Evolutionary conservation across 37 sponge, comb jelly and placozoan genomes (phyloP).

Genomic region (Cladorhizidae sp.): DNA sequence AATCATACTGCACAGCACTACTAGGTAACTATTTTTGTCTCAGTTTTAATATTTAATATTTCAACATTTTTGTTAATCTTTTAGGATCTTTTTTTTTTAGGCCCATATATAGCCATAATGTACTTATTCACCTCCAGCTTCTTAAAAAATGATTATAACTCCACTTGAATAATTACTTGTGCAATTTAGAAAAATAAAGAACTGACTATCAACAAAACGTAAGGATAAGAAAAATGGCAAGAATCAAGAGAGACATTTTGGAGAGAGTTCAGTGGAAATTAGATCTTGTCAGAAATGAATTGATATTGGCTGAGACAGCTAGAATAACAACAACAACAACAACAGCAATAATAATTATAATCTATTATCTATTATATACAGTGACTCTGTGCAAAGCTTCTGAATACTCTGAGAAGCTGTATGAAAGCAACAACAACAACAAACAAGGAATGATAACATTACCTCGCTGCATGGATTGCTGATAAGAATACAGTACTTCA

Average conservation of each 20-base stretch:
- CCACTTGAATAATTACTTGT: neutral
- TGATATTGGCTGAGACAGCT: neutral
- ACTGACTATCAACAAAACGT: neutral
- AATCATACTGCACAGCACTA: too few species aligned
- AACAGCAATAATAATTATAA: neutral
- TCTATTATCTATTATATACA: neutral
- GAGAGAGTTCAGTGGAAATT: neutral
- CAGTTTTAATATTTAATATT: too few species aligned
- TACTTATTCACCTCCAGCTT: too few species aligned
- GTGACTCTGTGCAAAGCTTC: conserved; percentile 2
- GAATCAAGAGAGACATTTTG: neutral
- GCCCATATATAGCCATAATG: too few species aligned
- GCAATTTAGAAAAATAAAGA: neutral
- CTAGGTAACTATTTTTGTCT: too few species aligned
- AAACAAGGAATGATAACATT: too few species aligned
- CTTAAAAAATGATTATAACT: too few species aligned
- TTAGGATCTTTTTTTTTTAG: too few species aligned
- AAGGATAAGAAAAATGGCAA: neutral
- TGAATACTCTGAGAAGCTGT: conserved; percentile 3
- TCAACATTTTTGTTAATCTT: too few species aligned
- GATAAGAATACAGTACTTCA: too few species aligned
- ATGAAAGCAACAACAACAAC: neutral
- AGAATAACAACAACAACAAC: neutral
- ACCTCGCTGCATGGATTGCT: too few species aligned
- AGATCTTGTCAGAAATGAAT: neutral